These are phyloP conservation scores for Alcis repandata DNA, from an alignment of 2,888 invertebrate genomes.

Conservation along the genomic window DNA sequence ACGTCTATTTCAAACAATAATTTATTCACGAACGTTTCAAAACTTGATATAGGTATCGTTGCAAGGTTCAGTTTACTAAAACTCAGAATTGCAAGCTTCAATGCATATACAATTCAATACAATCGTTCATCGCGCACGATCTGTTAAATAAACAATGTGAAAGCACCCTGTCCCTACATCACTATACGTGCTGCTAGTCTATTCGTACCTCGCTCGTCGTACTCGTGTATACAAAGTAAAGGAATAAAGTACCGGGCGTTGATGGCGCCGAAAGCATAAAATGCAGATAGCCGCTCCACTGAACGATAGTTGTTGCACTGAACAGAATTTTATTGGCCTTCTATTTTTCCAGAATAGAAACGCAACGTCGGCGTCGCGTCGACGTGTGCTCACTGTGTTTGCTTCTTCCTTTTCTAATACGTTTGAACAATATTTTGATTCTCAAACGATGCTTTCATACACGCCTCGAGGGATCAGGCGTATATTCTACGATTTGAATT, in stretches of 20 bases:
- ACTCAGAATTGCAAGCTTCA: conserved; percentile 49
- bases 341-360: conserved; percentile 46
- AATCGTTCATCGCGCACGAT: conserved; percentile 60
- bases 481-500: conserved; percentile 34
- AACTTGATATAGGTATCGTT: not conserved
- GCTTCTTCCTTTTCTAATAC: conserved; percentile 43
- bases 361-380: conserved; percentile 29
- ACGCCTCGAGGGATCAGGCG: conserved; percentile 30
- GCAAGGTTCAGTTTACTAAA: conserved; percentile 41
- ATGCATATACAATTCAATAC: conserved; percentile 63
- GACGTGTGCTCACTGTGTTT: conserved; percentile 47
- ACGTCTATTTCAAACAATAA: not conserved
- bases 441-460: conserved; percentile 31
- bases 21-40: no score
- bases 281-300: conserved; percentile 76
- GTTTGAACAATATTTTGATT: conserved; percentile 42
- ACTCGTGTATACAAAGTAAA: conserved; percentile 67
- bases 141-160: conserved; percentile 70
- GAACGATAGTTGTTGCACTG: conserved; percentile 72
- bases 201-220: conserved; percentile 27
- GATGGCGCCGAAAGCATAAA: conserved; percentile 74
- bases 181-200: conserved; percentile 40
- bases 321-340: conserved; percentile 74
- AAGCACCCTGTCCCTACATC: conserved; percentile 55
- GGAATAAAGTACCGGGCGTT: conserved; percentile 66